These are phyloP conservation scores for Patella depressa DNA, from an alignment of 2,888 invertebrate species.

Conservation along the genomic window DNA sequence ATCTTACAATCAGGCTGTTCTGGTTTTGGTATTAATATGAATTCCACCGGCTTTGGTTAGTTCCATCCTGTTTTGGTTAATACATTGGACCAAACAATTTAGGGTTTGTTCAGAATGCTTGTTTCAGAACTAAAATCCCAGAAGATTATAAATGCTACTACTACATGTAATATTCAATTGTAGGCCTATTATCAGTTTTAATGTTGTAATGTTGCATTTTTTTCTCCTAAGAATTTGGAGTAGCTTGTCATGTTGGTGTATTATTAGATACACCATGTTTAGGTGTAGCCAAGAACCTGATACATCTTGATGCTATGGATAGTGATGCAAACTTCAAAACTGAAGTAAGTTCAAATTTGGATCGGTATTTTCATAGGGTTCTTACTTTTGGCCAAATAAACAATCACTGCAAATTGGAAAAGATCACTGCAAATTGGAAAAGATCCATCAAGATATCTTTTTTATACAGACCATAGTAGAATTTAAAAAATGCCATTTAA, in stretches of 20 bases:
- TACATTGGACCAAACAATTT: too few relatives aligned
- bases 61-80: too few relatives aligned
- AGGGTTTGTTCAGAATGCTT: too few relatives aligned
- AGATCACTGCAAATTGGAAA: too few relatives aligned
- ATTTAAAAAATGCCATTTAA: too few relatives aligned
- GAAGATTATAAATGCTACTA: neutral
- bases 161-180: neutral
- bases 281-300: slow-evolving; percentile 73
- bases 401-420: too few relatives aligned
- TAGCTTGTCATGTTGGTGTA: slow-evolving; percentile 73
- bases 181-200: neutral
- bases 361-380: neutral
- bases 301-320: slow-evolving; percentile 67
- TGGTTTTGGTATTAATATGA: too few relatives aligned
- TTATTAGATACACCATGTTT: slow-evolving; percentile 69
- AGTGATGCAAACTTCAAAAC: slow-evolving; percentile 54
- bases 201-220: neutral
- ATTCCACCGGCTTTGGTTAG: too few relatives aligned
- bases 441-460: too few relatives aligned
- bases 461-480: too few relatives aligned
- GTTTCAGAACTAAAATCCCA: neutral
- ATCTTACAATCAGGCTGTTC: too few relatives aligned
- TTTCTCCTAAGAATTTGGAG: slow-evolving; percentile 70
- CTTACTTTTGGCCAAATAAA: too few relatives aligned
- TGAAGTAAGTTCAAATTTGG: slow-evolving; percentile 48